These are phyloP conservation scores for Dicranocentrus wangi DNA, from an alignment of 2,888 invertebrate genomes.

Conservation along the genomic window DNA sequence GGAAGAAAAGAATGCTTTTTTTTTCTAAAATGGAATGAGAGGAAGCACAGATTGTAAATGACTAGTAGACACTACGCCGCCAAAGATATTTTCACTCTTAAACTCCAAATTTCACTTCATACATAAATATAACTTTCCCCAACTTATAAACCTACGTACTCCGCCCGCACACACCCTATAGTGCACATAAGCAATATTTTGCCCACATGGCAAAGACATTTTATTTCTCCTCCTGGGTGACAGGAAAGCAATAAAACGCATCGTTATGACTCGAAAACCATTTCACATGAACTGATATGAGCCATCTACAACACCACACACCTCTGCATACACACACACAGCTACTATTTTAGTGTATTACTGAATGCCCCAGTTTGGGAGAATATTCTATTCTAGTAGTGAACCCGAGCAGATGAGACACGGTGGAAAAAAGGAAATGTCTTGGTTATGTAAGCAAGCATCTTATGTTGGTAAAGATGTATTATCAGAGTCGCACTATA, in stretches of 20 bases:
- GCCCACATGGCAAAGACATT: conserved; percentile 59
- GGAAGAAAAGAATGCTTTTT: too few relatives aligned
- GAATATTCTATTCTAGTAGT: conserved; percentile 4
- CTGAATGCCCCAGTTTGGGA: neutral
- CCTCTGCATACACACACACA: neutral
- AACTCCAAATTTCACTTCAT: too few relatives aligned
- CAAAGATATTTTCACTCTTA: too few relatives aligned
- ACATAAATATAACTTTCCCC: too few relatives aligned
- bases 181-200: conserved; percentile 4
- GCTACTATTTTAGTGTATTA: neutral
- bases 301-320: neutral
- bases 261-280: conserved; percentile 70
- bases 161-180: too few relatives aligned
- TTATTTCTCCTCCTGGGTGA: conserved; percentile 65
- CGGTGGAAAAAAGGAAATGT: conserved; percentile 4
- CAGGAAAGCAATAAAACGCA: conserved; percentile 70
- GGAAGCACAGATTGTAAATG: too few relatives aligned
- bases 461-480: neutral
- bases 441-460: conserved; percentile 19
- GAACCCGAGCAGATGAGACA: conserved; percentile 1
- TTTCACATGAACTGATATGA: conserved; percentile 22
- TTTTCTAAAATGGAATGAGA: too few relatives aligned
- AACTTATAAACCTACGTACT: too few relatives aligned
- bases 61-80: too few relatives aligned
- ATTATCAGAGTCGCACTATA: too few relatives aligned